Evolutionary conservation across 1,140 invertebrate genomes (phyloP).

Genomic region (Ectropis grisescens): DNA sequence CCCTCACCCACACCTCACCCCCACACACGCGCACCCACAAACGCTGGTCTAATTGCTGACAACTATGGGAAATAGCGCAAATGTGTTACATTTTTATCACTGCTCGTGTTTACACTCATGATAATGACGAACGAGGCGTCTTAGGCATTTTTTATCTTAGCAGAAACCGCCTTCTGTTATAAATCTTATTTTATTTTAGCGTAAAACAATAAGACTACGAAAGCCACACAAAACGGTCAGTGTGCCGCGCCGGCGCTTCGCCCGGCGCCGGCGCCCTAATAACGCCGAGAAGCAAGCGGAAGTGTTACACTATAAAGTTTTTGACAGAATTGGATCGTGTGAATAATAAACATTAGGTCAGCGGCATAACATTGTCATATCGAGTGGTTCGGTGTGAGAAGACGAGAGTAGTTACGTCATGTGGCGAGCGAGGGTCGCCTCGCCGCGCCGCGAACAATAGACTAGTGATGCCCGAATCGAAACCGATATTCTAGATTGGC

Average conservation of each 20-base stretch:
- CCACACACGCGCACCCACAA: conserved; percentile 24
- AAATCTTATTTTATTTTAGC: too few relatives aligned
- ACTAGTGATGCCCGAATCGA: too few relatives aligned
- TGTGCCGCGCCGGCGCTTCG: too few relatives aligned
- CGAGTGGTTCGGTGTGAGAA: conserved; percentile 7
- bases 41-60: conserved; percentile 56
- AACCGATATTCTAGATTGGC: too few relatives aligned
- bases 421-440: background rate
- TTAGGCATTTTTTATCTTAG: too few relatives aligned
- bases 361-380: conserved; percentile 13
- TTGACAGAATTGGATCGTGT: conserved; percentile 31
- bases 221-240: too few relatives aligned
- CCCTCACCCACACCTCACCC: conserved; percentile 9
- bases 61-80: conserved; percentile 62
- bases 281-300: conserved; percentile 15
- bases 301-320: conserved; percentile 12
- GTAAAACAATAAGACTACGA: too few relatives aligned
- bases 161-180: too few relatives aligned
- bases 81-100: conserved; percentile 48
- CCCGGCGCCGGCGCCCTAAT: conserved; percentile 9
- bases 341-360: conserved; percentile 27
- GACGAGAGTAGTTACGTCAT: conserved; percentile 11
- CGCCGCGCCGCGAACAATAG: conserved; percentile 12
- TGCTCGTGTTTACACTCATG: conserved; percentile 36
- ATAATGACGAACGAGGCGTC: conserved; percentile 31